A percentile compares a stretch with the other conserved stretches of the same genome.
Evolutionary conservation across 2,113 vertebrate species (phyloP).

Genomic region (Gnathonemus echidnorhynchus): DNA sequence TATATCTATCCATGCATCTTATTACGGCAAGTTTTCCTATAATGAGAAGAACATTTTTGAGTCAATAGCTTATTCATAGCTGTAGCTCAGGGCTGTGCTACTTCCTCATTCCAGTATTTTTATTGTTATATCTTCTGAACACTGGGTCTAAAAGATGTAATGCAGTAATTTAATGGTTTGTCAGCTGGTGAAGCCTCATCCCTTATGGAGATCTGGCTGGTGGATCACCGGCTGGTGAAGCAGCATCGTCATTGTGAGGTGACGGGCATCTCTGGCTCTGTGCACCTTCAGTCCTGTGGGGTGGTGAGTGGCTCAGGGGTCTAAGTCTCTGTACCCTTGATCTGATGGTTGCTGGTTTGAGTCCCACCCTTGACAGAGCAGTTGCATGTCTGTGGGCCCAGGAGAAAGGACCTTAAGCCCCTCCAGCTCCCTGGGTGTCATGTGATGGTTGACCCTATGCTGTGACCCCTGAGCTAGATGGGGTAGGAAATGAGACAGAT

Average conservation of each 20-base stretch:
- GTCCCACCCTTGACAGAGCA: no score
- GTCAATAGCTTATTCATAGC: conserved; percentile 4
- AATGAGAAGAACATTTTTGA: conserved; percentile 13
- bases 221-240: neutral
- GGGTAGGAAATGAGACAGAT: no score
- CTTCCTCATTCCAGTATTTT: neutral
- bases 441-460: no score
- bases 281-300: neutral
- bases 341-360: no score
- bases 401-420: no score
- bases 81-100: neutral
- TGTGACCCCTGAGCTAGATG: no score
- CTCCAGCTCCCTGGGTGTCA: no score
- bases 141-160: neutral
- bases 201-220: neutral
- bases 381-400: no score
- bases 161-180: neutral
- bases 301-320: no score
- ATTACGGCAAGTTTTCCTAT: neutral
- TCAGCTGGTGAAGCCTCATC: neutral
- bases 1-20: neutral
- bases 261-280: neutral
- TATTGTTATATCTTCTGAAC: neutral
- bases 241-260: neutral
- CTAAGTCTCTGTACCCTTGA: no score